Conservation (phyloP, 2,113 vertebrate genomes). For the Nothobranchius kuhntae region DNA sequence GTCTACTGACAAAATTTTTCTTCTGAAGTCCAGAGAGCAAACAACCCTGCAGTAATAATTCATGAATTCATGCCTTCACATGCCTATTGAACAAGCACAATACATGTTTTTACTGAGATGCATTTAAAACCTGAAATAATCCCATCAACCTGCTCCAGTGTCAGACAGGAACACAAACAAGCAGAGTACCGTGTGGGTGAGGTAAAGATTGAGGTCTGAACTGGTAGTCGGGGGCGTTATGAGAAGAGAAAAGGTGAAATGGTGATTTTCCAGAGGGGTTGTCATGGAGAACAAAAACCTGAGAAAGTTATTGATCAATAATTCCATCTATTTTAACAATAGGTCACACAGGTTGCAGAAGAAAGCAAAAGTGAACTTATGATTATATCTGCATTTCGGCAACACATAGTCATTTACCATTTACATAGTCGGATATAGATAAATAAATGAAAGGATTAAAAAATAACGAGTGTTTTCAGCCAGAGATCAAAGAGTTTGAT, state of each 20-base stretch:
- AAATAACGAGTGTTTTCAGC: too few relatives aligned
- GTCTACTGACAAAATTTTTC: constrained; percentile 37
- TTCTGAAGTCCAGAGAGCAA: constrained; percentile 31
- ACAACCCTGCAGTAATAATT: constrained; percentile 35
- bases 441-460: too few relatives aligned
- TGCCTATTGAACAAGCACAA: neutral
- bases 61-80: constrained; percentile 17
- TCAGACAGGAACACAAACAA: neutral
- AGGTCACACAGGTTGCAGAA: constrained; percentile 36
- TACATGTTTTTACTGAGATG: neutral
- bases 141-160: neutral
- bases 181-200: neutral
- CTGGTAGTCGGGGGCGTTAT: neutral
- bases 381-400: neutral
- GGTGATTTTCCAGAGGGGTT: constrained; percentile 32
- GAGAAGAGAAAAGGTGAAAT: constrained; percentile 34
- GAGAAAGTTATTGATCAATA: constrained; percentile 49
- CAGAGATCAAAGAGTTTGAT: too few relatives aligned
- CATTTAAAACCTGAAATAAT: neutral
- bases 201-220: constrained; percentile 22
- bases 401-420: neutral
- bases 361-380: constrained; percentile 21
- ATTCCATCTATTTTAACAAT: constrained; percentile 38
- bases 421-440: neutral
- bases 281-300: constrained; percentile 51